phyloP scores from a whole-genome alignment of 2,113 vertebrate species.

The Hymenochirus boettgeri region DNA sequence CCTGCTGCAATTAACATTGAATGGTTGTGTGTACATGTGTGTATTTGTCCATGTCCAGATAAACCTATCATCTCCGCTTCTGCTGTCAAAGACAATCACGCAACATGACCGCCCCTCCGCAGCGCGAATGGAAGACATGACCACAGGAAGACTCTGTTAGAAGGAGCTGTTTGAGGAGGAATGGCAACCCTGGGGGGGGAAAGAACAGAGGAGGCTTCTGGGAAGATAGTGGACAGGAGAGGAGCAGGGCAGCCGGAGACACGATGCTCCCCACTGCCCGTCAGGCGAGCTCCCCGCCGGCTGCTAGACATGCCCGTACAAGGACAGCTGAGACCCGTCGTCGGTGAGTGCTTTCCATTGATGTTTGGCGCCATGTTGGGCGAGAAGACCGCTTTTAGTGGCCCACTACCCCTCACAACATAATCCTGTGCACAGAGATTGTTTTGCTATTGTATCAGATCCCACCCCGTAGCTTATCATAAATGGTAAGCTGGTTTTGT shows the following conservation, averaged over 20 bases:
- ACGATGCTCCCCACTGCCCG: slow-evolving; percentile 70
- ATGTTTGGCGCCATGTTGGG: slow-evolving; percentile 43
- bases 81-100: too few relatives aligned
- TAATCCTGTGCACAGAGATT: neutral
- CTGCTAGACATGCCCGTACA: slow-evolving; percentile 46
- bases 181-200: neutral
- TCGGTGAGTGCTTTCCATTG: slow-evolving; percentile 42
- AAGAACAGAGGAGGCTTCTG: slow-evolving; percentile 28
- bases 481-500: too few relatives aligned
- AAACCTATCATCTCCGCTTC: too few relatives aligned
- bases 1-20: too few relatives aligned
- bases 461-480: too few relatives aligned
- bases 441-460: neutral
- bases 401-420: neutral
- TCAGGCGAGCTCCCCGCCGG: slow-evolving; percentile 56
- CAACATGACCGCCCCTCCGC: too few relatives aligned
- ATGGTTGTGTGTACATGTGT: too few relatives aligned
- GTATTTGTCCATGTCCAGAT: too few relatives aligned
- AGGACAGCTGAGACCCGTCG: slow-evolving; percentile 47
- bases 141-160: slow-evolving; percentile 42
- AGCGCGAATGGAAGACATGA: too few relatives aligned
- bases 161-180: slow-evolving; percentile 32
- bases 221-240: slow-evolving; percentile 37
- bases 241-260: slow-evolving; percentile 54
- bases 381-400: neutral